These are phyloP conservation scores for Ephialtes manifestator DNA, from an alignment of 2,888 invertebrate genomes.

Conservation along the genomic window DNA sequence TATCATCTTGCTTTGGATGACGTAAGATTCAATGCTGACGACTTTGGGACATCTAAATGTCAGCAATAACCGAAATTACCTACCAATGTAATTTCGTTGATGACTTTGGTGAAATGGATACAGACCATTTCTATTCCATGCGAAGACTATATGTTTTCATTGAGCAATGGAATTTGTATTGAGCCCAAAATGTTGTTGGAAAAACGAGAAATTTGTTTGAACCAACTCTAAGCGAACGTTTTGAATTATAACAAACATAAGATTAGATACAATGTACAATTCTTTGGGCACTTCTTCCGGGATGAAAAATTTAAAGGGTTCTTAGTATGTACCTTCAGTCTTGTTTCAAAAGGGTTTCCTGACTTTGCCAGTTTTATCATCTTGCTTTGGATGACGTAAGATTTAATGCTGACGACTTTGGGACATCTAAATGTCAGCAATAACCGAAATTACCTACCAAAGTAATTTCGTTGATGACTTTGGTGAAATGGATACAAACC, in stretches of 20 bases:
- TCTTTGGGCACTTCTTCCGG: conserved; percentile 16
- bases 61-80: not conserved
- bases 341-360: not conserved
- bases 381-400: not conserved
- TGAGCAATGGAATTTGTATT: too few species aligned
- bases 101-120: not conserved
- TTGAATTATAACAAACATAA: too few species aligned
- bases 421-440: not conserved
- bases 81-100: not conserved
- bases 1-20: not conserved
- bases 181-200: too few species aligned
- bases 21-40: not conserved
- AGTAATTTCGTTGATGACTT: not conserved
- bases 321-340: not conserved
- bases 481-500: not conserved
- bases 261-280: too few species aligned
- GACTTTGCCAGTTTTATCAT: not conserved
- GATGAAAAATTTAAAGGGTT: conserved; percentile 8
- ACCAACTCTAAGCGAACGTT: too few species aligned
- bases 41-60: not conserved
- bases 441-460: not conserved
- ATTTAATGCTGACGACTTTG: not conserved
- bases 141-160: too few species aligned
- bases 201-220: too few species aligned
- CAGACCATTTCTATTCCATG: too few species aligned